Percentiles rank a stretch among this genome's conserved stretches.
phyloP scores from a whole-genome alignment of 2,113 vertebrate genomes.

The Mormoops blainvillei region DNA sequence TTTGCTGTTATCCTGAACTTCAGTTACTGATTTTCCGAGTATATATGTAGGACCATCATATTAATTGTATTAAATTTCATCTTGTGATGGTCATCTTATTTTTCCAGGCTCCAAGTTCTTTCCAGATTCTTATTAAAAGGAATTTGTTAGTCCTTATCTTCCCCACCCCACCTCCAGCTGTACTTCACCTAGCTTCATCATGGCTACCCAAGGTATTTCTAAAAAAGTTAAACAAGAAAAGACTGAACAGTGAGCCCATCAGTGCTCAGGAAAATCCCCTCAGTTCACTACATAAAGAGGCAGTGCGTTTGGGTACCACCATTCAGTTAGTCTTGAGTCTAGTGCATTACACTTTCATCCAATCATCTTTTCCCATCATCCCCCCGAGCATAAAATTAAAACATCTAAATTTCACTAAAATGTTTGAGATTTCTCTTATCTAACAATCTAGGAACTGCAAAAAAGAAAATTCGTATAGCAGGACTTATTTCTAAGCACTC shows the following conservation, averaged over 20 bases:
- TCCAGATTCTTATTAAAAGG: background rate
- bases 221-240: background rate
- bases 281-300: background rate
- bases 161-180: background rate
- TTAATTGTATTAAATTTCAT: background rate
- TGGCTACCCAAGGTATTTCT: background rate
- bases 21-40: background rate
- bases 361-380: background rate
- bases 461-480: background rate
- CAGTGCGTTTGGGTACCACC: background rate
- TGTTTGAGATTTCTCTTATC: background rate
- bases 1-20: background rate
- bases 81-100: background rate
- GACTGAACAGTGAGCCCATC: background rate
- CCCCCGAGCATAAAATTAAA: background rate
- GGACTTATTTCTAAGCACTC: background rate
- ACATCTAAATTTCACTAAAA: background rate
- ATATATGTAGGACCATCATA: background rate
- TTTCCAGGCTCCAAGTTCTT: background rate
- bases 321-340: background rate
- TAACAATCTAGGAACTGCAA: background rate
- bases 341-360: background rate
- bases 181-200: background rate
- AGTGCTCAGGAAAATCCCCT: background rate
- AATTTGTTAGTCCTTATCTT: background rate